phyloP scores from a whole-genome alignment of 2,113 vertebrate species.

The Marmota flaviventris region DNA sequence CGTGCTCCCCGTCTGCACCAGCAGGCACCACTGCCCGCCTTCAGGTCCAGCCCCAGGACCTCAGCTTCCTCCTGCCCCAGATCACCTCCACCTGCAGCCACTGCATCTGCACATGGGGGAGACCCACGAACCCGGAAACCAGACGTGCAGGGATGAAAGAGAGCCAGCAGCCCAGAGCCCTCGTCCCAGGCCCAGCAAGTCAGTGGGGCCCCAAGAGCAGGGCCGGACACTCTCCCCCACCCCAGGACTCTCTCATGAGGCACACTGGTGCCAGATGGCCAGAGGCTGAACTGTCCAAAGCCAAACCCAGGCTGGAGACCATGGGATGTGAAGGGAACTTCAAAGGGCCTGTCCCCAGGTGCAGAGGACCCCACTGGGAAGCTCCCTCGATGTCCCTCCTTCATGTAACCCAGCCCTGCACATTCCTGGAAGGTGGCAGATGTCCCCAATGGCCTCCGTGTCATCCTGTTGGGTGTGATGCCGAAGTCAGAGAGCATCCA shows the following conservation, averaged over 20 bases:
- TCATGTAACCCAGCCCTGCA: rapidly evolving
- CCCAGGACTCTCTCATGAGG: rapidly evolving
- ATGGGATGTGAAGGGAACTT: rapidly evolving
- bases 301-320: not conserved
- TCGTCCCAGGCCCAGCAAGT: rapidly evolving
- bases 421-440: rapidly evolving
- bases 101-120: not conserved
- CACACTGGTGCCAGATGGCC: rapidly evolving
- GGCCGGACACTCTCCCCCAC: rapidly evolving
- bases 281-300: not conserved
- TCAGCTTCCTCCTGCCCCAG: not conserved
- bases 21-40: no score
- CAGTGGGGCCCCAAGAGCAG: rapidly evolving
- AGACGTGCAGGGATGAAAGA: rapidly evolving
- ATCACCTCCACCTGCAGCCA: not conserved
- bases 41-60: rapidly evolving
- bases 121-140: rapidly evolving
- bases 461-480: rapidly evolving
- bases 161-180: not conserved
- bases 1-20: no score
- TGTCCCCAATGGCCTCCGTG: rapidly evolving
- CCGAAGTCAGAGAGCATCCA: no score
- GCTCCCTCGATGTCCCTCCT: not conserved
- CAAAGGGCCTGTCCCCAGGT: rapidly evolving
- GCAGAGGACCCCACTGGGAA: rapidly evolving